Evolutionary conservation across 2,113 vertebrate genomes (phyloP), one percentile per base, ranked within the genome.

Genomic region (Cynoglossus semilaevis): DNA sequence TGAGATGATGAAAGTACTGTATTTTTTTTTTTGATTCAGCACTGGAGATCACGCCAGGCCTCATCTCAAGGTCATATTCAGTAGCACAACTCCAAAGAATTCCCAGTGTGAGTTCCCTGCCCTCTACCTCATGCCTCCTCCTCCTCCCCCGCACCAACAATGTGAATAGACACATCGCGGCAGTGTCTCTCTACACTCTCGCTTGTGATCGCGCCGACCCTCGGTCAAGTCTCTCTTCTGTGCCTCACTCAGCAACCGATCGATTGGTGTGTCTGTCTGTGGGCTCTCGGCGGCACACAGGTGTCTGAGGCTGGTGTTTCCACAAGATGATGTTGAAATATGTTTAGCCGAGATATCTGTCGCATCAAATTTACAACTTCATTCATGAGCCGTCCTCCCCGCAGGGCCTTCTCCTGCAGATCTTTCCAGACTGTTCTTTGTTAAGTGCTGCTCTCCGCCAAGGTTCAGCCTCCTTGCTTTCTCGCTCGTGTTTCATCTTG

Each of bases 401-500:
- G 16, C 19, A 12, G 40, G 47, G 40, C 19, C 51, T 55, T 46
- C 43, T 42, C 7, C 7, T 9, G 13, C 2, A 43, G 37, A 34
- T 76, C n/a, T 50, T 55, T 55, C 52, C 65, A 80, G 65, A 51
- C 15, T 9, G 9, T 43, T 15, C 62, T 34, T 43, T 34, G 29
- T 15, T 48, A 41, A 55, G 14, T 14, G 2, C 46, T 42, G 35
- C 14, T 40, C 42, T 64, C 8, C 1, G 9, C 16, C 2, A 2
- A 10, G 51, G 22, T 50, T 55, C n/a, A 51, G 58, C 35, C 71
- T 45, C 68, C 22, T 29, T 29, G 22, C 22, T 2, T 29, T 37
- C 64, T 54, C 46, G 62, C 45, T 57, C 56, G 56, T 40, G 17
- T 74, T 69, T 55, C 53, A 66, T 70, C 75, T 67, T 67, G 51